Base-by-base conservation (phyloP, 2,797 vertebrate species). In the Acrossocheilus fasciatus region DNA sequence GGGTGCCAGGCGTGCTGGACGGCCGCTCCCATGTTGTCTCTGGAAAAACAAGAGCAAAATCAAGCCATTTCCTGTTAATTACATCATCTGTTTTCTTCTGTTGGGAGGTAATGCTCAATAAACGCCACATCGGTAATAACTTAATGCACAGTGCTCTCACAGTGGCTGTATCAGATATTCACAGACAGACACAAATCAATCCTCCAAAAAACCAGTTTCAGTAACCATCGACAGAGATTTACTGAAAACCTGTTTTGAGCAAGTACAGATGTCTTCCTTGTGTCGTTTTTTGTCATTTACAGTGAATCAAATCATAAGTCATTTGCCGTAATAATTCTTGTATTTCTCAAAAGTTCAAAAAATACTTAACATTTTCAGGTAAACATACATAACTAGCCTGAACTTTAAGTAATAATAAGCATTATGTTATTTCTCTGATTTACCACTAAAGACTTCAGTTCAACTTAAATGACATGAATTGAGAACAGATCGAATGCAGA, bases 11-110 rank as follows among this genome's bases (percentile, higher is more conserved):
- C 62, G 93, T 93, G 1, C 96, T 96, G 91, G 96, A 96, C 0
- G 98, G 98, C 74, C 95, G 95, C 92, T 99, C 98, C 98, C 98
- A 99, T 85, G 98, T 99, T 0, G 98, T 99, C 93, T 99, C 98
- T 99, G 87, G 59, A 78, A 43, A 45, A 70, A 83, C 34, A 76
- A 82, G 36, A 34, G 36, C 64, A 26, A 43, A 57, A 36, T 15
- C 30, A 68, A 75, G 82, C 26, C 70, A 87, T 91, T 87, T 68
- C 20, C 39, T 12, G n/a, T 59, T 79, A 76, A 64, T 74, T 45
- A 80, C 74, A 83, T 91, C 87, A 90, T 69, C 30, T 87, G 54
- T 23, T 47, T 68, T 70, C 12, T 59, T 34, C 64, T 43, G n/a
- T 64, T 45, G 50, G 34, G 10, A 52, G 45, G 54, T 45, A 74